A percentile compares a stretch with the other conserved stretches of the same genome.
Evolutionary conservation across 1,140 invertebrate genomes (phyloP).

Genomic region (Macrobrachium nipponense): DNA sequence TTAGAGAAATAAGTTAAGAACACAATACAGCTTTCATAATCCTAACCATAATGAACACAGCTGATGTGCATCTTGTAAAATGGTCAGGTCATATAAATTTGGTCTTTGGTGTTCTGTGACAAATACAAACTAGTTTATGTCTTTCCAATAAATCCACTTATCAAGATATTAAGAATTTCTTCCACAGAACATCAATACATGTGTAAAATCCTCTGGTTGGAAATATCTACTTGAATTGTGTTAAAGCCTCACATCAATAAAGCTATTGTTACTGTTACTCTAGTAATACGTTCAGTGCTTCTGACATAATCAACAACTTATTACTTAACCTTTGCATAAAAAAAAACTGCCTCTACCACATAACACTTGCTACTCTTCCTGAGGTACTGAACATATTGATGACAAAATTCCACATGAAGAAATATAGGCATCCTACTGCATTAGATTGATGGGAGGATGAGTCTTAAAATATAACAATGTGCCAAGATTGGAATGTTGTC

Average conservation of each 20-base stretch:
- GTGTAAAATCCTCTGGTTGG: not conserved
- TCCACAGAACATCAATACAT: not conserved
- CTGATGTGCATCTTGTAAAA: no score
- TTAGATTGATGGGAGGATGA: constrained; percentile 27
- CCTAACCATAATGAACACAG: no score
- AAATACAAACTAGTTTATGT: no score
- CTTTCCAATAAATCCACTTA: no score
- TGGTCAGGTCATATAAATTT: no score
- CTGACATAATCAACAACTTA: constrained; percentile 24
- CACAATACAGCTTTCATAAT: no score
- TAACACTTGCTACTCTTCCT: constrained; percentile 44
- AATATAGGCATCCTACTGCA: constrained; percentile 21
- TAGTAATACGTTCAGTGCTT: constrained; percentile 20
- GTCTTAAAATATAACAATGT: constrained; percentile 21
- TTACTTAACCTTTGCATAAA: constrained; percentile 28
- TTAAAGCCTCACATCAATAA: constrained; percentile 23
- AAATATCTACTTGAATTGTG: not conserved
- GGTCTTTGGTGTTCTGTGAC: no score
- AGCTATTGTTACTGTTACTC: constrained; percentile 32
- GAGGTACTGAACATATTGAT: constrained; percentile 42
- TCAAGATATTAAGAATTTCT: no score
- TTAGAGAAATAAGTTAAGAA: no score
- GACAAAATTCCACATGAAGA: constrained; percentile 13
- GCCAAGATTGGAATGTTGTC: constrained; percentile 28
- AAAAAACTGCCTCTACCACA: constrained; percentile 30